These are phyloP conservation scores for Holothuria glaberrima DNA, from an alignment of 35 echinoderm and acorn worm species.

Conservation along the genomic window DNA sequence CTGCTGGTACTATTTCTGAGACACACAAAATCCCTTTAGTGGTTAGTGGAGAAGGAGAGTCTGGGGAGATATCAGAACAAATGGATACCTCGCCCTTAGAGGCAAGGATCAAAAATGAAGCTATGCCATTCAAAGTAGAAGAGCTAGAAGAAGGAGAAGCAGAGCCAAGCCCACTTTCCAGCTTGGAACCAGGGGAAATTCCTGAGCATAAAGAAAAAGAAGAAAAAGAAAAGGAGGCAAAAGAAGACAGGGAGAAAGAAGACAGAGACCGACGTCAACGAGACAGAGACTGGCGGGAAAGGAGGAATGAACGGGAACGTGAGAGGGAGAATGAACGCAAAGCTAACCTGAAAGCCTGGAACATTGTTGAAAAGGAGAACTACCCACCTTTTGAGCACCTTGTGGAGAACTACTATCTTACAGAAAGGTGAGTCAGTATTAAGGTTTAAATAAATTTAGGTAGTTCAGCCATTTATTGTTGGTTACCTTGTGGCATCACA, in stretches of 20 bases:
- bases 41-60: too few species aligned
- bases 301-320: constrained; percentile 51
- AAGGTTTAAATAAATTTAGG: too few species aligned
- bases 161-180: neutral
- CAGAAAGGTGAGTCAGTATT: constrained; percentile 81
- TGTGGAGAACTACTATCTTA: constrained; percentile 81
- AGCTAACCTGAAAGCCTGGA: constrained; percentile 61
- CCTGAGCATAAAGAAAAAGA: constrained; percentile 26
- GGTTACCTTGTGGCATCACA: too few species aligned
- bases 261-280: neutral
- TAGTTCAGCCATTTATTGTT: too few species aligned
- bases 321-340: constrained; percentile 56
- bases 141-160: too few species aligned
- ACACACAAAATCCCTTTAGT: too few species aligned
- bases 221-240: neutral
- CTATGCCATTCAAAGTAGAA: too few species aligned
- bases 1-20: too few species aligned
- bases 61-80: too few species aligned
- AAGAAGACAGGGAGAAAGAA: neutral
- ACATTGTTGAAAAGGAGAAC: constrained; percentile 70
- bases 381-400: constrained; percentile 74
- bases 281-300: constrained; percentile 9
- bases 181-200: constrained; percentile 40
- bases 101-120: too few species aligned
- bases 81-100: too few species aligned